Percentiles rank a stretch among this genome's conserved stretches.
Evolutionary conservation across 2,888 invertebrate genomes (phyloP).

Genomic region (Conistra vaccinii): DNA sequence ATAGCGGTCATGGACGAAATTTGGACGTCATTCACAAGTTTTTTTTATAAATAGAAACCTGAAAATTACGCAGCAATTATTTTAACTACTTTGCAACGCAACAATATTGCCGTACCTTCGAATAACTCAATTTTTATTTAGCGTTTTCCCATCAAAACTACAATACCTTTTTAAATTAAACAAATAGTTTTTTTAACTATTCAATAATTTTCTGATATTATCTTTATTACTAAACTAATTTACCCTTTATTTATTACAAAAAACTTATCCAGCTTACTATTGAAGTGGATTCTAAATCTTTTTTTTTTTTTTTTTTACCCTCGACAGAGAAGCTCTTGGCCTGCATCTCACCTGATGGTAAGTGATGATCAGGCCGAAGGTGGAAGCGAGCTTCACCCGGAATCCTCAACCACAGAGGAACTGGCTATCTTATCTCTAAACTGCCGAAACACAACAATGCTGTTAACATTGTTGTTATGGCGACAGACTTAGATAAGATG

Average conservation of each 20-base stretch:
- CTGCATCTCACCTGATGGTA: too few species aligned
- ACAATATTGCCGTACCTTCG: neutral
- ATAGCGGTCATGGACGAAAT: constrained; percentile 42
- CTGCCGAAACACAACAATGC: too few species aligned
- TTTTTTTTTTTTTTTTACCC: too few species aligned
- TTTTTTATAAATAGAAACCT: constrained; percentile 30
- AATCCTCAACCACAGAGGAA: too few species aligned
- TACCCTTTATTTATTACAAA: neutral
- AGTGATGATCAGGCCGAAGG: too few species aligned
- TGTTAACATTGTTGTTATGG: too few species aligned
- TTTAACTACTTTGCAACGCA: neutral
- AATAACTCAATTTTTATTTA: neutral
- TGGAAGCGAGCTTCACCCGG: too few species aligned
- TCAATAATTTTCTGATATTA: neutral
- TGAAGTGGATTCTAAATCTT: neutral
- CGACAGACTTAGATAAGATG: too few species aligned
- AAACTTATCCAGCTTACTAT: neutral
- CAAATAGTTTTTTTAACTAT: neutral
- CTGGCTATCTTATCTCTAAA: too few species aligned
- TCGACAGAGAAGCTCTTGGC: too few species aligned
- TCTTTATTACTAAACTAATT: too few species aligned
- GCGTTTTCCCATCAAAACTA: too few species aligned
- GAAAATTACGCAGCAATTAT: constrained; percentile 22
- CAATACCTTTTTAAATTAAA: neutral
- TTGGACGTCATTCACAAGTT: constrained; percentile 21